Percentiles rank a stretch among this genome's conserved stretches.
phyloP scores from a whole-genome alignment of 2,888 invertebrate species.

The Proisotoma minuta region DNA sequence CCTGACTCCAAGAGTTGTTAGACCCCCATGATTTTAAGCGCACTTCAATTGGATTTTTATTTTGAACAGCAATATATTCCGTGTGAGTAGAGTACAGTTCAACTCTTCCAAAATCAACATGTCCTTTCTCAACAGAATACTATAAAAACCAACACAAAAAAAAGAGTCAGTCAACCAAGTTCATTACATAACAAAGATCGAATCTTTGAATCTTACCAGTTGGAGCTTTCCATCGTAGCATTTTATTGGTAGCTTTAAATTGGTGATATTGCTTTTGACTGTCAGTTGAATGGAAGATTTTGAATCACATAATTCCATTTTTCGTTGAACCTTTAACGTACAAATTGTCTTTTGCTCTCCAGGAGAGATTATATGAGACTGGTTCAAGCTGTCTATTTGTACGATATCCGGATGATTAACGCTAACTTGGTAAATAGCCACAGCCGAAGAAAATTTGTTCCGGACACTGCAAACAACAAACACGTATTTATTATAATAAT shows the following conservation, averaged over 20 bases:
- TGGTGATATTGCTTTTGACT: slow-evolving; percentile 69
- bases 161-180: not conserved
- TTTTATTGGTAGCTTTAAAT: slow-evolving; percentile 64
- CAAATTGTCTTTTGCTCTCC: slow-evolving; percentile 44
- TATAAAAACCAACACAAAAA: slow-evolving; percentile 8
- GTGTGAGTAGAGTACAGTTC: slow-evolving; percentile 63
- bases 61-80: slow-evolving; percentile 66
- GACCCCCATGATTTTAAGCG: slow-evolving; percentile 60
- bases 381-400: slow-evolving; percentile 41
- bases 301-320: slow-evolving; percentile 43
- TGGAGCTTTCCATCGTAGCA: slow-evolving; percentile 69
- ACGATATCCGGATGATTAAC: slow-evolving; percentile 47
- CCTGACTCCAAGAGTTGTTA: slow-evolving; percentile 58
- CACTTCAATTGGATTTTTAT: slow-evolving; percentile 70
- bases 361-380: slow-evolving; percentile 43
- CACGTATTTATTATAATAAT: not conserved
- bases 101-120: slow-evolving; percentile 63
- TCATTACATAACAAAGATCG: too few relatives aligned
- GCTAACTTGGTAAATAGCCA: slow-evolving; percentile 46
- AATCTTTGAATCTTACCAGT: slow-evolving; percentile 57
- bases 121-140: slow-evolving; percentile 43
- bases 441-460: slow-evolving; percentile 44
- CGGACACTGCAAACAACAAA: slow-evolving; percentile 38
- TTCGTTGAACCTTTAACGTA: slow-evolving; percentile 40
- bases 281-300: slow-evolving; percentile 52